These are phyloP conservation scores for Horisme vitalbata DNA, from an alignment of 2,888 invertebrate species.

Conservation along the genomic window DNA sequence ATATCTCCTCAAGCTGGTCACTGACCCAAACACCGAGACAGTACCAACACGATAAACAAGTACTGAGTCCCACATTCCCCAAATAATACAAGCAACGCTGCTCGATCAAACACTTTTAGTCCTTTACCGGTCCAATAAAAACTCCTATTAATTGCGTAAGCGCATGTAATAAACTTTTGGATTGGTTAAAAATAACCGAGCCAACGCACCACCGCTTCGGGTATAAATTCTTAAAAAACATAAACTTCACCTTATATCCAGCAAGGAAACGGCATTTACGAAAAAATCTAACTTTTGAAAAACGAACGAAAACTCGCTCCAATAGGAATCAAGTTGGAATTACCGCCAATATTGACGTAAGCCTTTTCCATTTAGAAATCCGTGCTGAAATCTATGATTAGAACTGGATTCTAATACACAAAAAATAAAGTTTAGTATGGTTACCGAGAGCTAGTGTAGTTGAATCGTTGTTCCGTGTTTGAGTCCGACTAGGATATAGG, in stretches of 20 bases:
- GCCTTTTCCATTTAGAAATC: constrained; percentile 55
- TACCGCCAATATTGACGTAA: constrained; percentile 56
- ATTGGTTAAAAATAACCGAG: constrained; percentile 78
- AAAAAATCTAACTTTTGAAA: constrained; percentile 40
- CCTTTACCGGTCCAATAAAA: constrained; percentile 80
- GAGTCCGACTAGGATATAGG: constrained; percentile 77
- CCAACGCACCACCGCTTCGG: constrained; percentile 60
- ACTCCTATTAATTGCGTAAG: constrained; percentile 80
- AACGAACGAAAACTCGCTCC: constrained; percentile 44
- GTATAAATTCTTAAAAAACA: constrained; percentile 82
- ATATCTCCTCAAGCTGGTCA: too few species aligned
- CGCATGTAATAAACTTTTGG: constrained; percentile 78
- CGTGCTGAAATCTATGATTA: constrained; percentile 63
- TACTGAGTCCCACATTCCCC: constrained; percentile 15
- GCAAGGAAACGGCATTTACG: constrained; percentile 44
- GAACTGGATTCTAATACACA: constrained; percentile 73
- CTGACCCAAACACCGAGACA: too few species aligned
- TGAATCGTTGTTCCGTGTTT: constrained; percentile 60
- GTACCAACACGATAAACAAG: background rate
- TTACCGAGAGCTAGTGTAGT: constrained; percentile 51
- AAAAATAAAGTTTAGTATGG: constrained; percentile 76
- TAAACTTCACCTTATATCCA: constrained; percentile 60
- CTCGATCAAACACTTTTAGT: constrained; percentile 69
- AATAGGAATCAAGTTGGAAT: constrained; percentile 68
- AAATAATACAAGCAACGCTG: constrained; percentile 50